Base-by-base conservation (phyloP, 1,140 invertebrate species). In the Hycleus phaleratus region DNA sequence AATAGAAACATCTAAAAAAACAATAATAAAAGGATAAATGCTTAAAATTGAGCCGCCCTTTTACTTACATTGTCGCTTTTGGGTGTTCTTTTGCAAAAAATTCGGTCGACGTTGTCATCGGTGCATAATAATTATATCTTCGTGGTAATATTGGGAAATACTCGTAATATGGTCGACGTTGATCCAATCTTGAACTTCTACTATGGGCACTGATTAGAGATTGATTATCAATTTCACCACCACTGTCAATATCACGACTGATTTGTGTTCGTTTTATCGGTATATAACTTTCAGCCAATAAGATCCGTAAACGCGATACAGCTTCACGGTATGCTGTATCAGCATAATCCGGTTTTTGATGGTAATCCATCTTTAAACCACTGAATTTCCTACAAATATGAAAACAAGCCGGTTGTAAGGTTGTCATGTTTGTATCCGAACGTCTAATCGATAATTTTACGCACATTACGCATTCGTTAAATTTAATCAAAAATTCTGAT, bases 281-380 rank as follows among this genome's bases (percentile, higher is more conserved):
- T n/a, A 81, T 77, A 65, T 86, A 89, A 53, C 85, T 87, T 60
- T 90, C 86, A 3, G 85, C 82, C 51, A 90, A 71, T 59, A 90
- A 80, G 70, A 87, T 85, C 69, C 86, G 83, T 7, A 91, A 69
- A 53, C 88, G 83, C 0, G 84, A 82, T 1, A 91, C 88, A 3
- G 89, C 89, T 73, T 91, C 87, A 62, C 85, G 82, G 65, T 91
- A 90, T 3, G 86, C 87, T 51, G 85, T 77, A 66, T 91, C 88
- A 0, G 87, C 89, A 65, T 90, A 90, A 75, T 91, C 86, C 40
- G 85, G 82, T 24, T 81, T 76, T 66, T 81, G 82, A 63, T 68
- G 73, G 67, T 81, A 70, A 24, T 73, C 72, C 68, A 73, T 71
- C 64, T 71, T 73, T 8, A 65, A 57, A n/a, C 48, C 39, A 25